Percentiles rank a stretch among this genome's conserved stretches.
Evolutionary conservation across 2,888 invertebrate species (phyloP).

Genomic region (Automeris io): DNA sequence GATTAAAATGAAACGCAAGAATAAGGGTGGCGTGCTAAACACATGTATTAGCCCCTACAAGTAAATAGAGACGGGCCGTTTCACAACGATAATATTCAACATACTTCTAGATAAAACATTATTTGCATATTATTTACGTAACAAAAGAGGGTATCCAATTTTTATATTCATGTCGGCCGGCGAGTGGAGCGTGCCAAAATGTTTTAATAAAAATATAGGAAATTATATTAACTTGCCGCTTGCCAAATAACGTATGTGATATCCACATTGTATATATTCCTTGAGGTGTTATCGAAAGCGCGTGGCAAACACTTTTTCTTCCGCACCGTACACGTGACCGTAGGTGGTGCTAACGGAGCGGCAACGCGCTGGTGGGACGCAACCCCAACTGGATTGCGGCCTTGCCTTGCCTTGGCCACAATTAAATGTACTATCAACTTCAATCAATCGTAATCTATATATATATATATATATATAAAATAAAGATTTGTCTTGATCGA

Average conservation of each 20-base stretch:
- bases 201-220: neutral
- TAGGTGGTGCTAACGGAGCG: no score
- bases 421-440: no score
- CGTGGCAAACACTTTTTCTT: no score
- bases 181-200: neutral
- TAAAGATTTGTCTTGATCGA: no score
- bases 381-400: no score
- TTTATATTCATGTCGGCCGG: neutral
- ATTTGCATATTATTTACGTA: constrained; percentile 3
- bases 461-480: no score
- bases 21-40: neutral
- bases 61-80: neutral
- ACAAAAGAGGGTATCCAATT: constrained; percentile 3
- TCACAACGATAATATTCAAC: neutral
- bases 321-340: no score
- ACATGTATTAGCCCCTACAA: neutral
- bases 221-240: neutral
- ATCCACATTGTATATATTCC: no score
- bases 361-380: no score
- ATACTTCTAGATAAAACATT: neutral
- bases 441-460: no score
- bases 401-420: no score
- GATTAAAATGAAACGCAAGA: neutral
- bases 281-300: no score
- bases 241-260: neutral